Percentiles rank a stretch among this genome's conserved stretches.
Conservation (phyloP, 2,888 invertebrate species). For the Anthrax anthrax region DNA sequence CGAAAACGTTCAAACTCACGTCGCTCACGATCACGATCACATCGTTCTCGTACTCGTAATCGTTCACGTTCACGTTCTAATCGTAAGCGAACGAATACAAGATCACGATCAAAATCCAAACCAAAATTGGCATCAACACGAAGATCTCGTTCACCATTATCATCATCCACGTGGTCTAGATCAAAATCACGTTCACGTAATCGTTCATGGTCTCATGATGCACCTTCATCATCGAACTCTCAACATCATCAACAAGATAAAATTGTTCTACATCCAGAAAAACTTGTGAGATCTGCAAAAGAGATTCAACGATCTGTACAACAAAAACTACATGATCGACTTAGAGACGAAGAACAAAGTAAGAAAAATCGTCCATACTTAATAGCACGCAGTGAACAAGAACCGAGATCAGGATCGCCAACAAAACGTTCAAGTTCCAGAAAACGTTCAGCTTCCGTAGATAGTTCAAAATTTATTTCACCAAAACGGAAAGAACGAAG, state of each 20-base stretch:
- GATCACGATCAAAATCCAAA: slow-evolving; percentile 16
- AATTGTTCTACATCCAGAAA: slow-evolving; percentile 22
- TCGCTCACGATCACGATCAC: slow-evolving; percentile 2
- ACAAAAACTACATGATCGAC: slow-evolving; percentile 24
- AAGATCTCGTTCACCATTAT: slow-evolving; percentile 24
- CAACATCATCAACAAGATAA: slow-evolving; percentile 2
- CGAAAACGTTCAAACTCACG: slow-evolving; percentile 11
- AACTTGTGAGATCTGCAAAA: slow-evolving; percentile 26
- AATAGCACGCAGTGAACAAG: neutral
- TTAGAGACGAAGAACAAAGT: slow-evolving; percentile 23
- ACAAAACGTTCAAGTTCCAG: slow-evolving; percentile 2
- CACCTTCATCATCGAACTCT: neutral
- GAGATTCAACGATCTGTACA: slow-evolving; percentile 27
- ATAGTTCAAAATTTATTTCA: slow-evolving; percentile 14
- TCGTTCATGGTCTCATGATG: slow-evolving; percentile 9
- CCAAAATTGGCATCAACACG: slow-evolving; percentile 27
- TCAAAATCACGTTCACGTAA: slow-evolving; percentile 23
- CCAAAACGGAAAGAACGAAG: slow-evolving; percentile 13
- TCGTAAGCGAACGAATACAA: slow-evolving; percentile 17
- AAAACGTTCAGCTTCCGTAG: slow-evolving; percentile 9
- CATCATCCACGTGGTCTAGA: slow-evolving; percentile 20
- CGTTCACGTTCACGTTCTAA: slow-evolving; percentile 14
- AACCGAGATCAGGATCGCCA: neutral
- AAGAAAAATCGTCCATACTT: slow-evolving; percentile 15
- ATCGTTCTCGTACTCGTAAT: slow-evolving; percentile 7